Evolutionary conservation across 1,140 invertebrate genomes (phyloP).

Genomic region (Nilaparvata lugens): DNA sequence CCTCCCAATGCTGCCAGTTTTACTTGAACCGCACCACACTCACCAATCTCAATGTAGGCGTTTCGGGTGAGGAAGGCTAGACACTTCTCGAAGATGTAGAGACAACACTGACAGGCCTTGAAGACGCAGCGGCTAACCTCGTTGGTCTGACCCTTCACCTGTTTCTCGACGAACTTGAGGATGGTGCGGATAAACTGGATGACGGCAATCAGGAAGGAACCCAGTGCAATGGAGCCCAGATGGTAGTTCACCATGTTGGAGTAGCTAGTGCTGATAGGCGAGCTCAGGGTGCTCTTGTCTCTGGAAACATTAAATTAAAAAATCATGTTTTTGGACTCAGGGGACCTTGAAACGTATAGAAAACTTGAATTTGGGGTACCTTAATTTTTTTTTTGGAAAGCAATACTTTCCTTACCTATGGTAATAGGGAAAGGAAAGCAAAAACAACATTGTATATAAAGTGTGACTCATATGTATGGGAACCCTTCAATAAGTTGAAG

Average conservation of each 20-base stretch:
- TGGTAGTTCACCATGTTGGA: conserved; percentile 54
- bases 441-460: no score
- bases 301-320: no score
- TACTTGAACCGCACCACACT: no score
- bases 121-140: conserved; percentile 33
- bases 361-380: no score
- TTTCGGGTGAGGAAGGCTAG: conserved; percentile 63
- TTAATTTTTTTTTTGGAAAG: no score
- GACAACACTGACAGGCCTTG: conserved; percentile 61
- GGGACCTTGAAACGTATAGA: no score
- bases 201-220: conserved; percentile 61
- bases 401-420: no score
- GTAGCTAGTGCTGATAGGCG: conserved; percentile 47
- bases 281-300: conserved; percentile 49
- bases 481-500: no score
- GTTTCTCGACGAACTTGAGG: conserved; percentile 33
- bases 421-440: no score
- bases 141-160: conserved; percentile 38
- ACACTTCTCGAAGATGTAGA: conserved; percentile 62
- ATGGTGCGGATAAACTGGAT: conserved; percentile 55
- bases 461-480: no score
- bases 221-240: conserved; percentile 66
- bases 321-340: no score
- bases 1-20: no score
- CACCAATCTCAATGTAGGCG: conserved; percentile 70